phyloP scores from a whole-genome alignment of 1,140 invertebrate genomes.

The Bombus cullumanus region DNA sequence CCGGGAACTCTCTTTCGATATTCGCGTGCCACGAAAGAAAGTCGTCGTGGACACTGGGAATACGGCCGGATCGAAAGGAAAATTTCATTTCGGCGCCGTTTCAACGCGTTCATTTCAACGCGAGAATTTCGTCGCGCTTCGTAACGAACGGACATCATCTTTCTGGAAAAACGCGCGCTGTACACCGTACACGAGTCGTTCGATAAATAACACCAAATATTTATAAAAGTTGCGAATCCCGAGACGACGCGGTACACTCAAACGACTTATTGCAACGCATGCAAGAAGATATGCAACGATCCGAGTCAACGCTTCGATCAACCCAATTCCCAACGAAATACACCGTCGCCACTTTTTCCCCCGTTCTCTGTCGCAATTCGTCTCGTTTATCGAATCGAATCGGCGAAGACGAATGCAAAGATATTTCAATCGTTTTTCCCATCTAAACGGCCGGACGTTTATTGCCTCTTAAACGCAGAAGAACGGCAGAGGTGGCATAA shows the following conservation, averaged over 20 bases:
- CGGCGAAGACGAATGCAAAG: neutral
- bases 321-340: too few relatives aligned
- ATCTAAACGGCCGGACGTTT: neutral
- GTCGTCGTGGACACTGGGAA: neutral
- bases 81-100: neutral
- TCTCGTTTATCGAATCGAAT: neutral
- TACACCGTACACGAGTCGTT: too few relatives aligned
- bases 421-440: neutral
- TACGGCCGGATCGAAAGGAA: neutral
- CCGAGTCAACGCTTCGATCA: too few relatives aligned
- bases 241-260: neutral
- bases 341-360: too few relatives aligned
- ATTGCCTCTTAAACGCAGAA: constrained; percentile 3
- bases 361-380: neutral
- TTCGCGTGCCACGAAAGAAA: constrained; percentile 27
- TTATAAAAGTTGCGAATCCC: too few relatives aligned
- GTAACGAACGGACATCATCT: too few relatives aligned
- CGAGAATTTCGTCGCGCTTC: too few relatives aligned
- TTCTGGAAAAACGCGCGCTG: too few relatives aligned
- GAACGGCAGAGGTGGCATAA: constrained; percentile 7
- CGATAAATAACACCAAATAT: too few relatives aligned
- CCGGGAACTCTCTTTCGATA: constrained; percentile 35
- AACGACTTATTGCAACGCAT: too few relatives aligned
- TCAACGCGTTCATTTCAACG: too few relatives aligned
- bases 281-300: too few relatives aligned